Evolutionary conservation across 2,888 invertebrate species (phyloP).

Genomic region (Tipula lateralis): DNA sequence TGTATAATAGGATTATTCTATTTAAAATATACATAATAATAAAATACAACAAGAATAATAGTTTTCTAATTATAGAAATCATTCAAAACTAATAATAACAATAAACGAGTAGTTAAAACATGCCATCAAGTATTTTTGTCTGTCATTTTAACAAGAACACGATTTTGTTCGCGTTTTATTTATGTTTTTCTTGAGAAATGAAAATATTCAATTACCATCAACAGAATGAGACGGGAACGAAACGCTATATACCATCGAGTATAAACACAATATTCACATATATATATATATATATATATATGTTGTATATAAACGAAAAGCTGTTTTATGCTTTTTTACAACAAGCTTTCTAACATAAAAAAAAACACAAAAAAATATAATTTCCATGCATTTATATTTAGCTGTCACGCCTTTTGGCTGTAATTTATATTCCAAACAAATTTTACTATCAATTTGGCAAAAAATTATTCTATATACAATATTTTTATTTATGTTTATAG

Average conservation of each 20-base stretch:
- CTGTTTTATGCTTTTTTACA: background rate
- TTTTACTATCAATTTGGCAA: background rate
- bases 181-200: slow-evolving; percentile 12
- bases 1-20: background rate
- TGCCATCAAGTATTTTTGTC: background rate
- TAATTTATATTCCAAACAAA: background rate
- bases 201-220: slow-evolving; percentile 13
- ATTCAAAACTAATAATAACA: background rate
- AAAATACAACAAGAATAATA: background rate
- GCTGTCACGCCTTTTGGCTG: slow-evolving; percentile 13
- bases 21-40: background rate
- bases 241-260: too few species aligned
- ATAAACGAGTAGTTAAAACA: background rate
- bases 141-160: slow-evolving; percentile 21
- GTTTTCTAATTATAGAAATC: background rate
- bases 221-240: background rate
- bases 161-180: slow-evolving; percentile 24
- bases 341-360: slow-evolving; percentile 5
- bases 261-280: too few species aligned
- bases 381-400: slow-evolving; percentile 20
- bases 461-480: background rate
- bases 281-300: too few species aligned
- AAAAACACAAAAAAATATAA: slow-evolving; percentile 2
- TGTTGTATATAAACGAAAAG: background rate
- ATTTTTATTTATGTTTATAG: background rate